Conservation (phyloP, 2,113 vertebrate species). For the pig (Sus scrofa) region DNA sequence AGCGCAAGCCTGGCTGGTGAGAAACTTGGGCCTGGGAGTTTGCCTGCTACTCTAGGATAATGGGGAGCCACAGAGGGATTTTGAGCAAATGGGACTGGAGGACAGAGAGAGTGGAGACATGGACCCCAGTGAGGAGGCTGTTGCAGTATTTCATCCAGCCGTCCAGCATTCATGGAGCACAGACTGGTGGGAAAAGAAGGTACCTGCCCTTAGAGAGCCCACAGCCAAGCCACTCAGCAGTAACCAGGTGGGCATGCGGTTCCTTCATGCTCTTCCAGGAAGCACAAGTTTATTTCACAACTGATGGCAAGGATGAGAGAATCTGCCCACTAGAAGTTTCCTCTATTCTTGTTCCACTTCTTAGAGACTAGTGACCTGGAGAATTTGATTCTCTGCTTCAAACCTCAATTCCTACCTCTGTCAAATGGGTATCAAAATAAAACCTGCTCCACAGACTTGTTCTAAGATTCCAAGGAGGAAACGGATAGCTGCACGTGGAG, state of each 20-base stretch:
- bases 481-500: background rate
- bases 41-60: background rate
- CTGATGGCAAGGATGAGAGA: background rate
- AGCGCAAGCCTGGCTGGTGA: background rate
- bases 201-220: background rate
- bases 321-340: too few species aligned
- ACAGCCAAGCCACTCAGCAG: background rate
- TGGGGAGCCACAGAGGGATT: background rate
- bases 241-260: accelerated
- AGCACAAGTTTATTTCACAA: background rate
- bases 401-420: background rate
- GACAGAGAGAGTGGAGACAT: background rate
- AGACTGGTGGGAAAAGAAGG: background rate
- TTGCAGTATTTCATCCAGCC: background rate
- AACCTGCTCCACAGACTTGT: background rate
- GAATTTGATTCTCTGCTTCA: background rate
- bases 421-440: background rate
- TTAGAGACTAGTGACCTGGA: background rate
- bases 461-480: background rate
- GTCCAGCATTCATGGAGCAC: background rate
- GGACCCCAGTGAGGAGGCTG: background rate
- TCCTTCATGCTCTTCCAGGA: background rate
- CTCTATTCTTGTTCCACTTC: background rate
- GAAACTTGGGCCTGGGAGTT: background rate
- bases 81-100: background rate